These are phyloP conservation scores for Sipha flava DNA, from an alignment of 1,140 invertebrate genomes.

Conservation along the genomic window DNA sequence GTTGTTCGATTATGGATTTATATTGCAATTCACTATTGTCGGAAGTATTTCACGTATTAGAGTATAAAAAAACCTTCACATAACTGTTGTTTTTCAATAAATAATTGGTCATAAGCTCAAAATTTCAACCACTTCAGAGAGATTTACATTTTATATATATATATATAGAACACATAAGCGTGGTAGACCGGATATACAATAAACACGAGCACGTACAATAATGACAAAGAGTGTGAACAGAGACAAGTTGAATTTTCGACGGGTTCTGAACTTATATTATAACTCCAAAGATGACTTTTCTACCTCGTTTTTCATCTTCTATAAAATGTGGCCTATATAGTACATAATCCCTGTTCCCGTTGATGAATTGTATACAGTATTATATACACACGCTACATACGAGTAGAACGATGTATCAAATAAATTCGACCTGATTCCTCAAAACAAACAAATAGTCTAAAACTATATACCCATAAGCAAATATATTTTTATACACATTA, in stretches of 20 bases:
- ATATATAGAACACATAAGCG: too few relatives aligned
- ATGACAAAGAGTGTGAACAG: too few relatives aligned
- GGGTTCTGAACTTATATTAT: neutral
- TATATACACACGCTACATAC: neutral
- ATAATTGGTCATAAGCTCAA: neutral
- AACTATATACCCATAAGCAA: too few relatives aligned
- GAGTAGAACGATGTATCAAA: neutral
- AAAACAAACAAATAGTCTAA: neutral
- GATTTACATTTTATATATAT: neutral
- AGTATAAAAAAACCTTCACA: neutral
- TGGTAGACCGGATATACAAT: neutral
- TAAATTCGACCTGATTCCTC: neutral
- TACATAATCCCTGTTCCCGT: neutral
- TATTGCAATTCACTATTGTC: neutral
- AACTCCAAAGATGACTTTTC: neutral
- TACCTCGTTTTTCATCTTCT: neutral
- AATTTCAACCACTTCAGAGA: neutral
- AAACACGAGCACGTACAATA: neutral
- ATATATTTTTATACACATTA: neutral
- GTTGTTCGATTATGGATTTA: too few relatives aligned
- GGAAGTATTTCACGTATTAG: too few relatives aligned
- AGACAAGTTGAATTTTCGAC: neutral
- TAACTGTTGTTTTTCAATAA: neutral
- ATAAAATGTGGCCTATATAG: neutral
- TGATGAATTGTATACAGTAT: neutral